These are phyloP conservation scores for Acanthurus leucopareius DNA, from an alignment of 2,797 vertebrate species.

Conservation along the genomic window DNA sequence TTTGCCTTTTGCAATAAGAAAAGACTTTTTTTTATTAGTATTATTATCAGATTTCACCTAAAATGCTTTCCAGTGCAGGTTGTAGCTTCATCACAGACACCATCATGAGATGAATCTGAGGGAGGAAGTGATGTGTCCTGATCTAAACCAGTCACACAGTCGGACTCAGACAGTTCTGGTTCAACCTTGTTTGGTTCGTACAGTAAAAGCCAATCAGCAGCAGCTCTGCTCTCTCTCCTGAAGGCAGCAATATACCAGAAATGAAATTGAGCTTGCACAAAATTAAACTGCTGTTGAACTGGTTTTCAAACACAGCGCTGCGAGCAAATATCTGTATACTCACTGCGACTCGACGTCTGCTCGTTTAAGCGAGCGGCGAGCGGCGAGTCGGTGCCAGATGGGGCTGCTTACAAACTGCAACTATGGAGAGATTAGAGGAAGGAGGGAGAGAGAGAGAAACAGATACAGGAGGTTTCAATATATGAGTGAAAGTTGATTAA, in stretches of 20 bases:
- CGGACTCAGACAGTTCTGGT: background rate
- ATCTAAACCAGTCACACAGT: slow-evolving; percentile 11
- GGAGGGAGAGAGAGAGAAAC: background rate
- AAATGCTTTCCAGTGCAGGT: background rate
- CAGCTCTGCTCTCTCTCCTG: slow-evolving; percentile 12
- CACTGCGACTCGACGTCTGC: slow-evolving; percentile 47
- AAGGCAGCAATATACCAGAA: slow-evolving; percentile 39
- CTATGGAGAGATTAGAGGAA: background rate
- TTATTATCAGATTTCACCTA: background rate
- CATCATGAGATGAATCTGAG: background rate
- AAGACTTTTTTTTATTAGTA: background rate
- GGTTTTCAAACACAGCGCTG: slow-evolving; percentile 54
- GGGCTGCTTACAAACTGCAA: slow-evolving; percentile 31
- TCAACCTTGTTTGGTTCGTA: background rate
- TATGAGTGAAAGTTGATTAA: background rate
- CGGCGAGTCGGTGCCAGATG: slow-evolving; percentile 38
- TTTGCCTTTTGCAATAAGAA: slow-evolving; percentile 8
- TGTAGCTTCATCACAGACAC: background rate
- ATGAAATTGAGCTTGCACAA: slow-evolving; percentile 51
- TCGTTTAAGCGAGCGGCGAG: slow-evolving; percentile 49
- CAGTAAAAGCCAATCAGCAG: slow-evolving; percentile 30
- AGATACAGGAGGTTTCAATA: background rate
- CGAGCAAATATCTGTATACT: slow-evolving; percentile 51
- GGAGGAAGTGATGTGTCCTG: background rate
- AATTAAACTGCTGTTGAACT: slow-evolving; percentile 55